Evolutionary conservation across 2,888 invertebrate species (phyloP), one percentile per base, ranked within the genome.

Genomic region (Meteorus cinctellus): DNA sequence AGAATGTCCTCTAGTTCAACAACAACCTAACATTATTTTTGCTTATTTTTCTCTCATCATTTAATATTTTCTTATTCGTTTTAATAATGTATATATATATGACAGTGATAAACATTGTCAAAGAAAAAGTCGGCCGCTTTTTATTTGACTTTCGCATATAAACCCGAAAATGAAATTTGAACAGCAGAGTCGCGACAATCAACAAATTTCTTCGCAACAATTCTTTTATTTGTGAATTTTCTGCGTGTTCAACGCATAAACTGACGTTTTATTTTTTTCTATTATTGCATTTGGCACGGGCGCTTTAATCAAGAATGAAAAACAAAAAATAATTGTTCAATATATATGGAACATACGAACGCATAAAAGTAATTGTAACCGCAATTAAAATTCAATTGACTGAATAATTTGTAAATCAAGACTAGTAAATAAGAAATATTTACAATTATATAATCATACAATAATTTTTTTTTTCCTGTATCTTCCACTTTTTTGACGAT

Each of bases 1-100:
- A 83, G 77, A 78, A n/a, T 84, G 82, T 83, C 80, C 79, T 82
- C 82, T 83, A 84, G 78, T 84, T 82, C 81, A 79, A 80, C 82
- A 85, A 85, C 82, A 82, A 81, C 80, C 81, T 84, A 83, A 83
- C 81, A 82, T 82, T 82, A 76, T 82, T 68, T 81, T 74, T 77
- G 75, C 70, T 34, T 78, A 51, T 65, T 71, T 81, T 77, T 66
- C 55, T 59, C 24, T 66, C 12, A 41, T 41, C 8, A 41, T 41
- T 55, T 34, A 62, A 27, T 77, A 16, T 67, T 63, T 63, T 41
- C 27, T 19, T 24, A 24, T 72, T 31, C 12, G 16, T 48, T 48
- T n/a, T 48, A 24, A 24, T 24, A 24, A 24, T 24, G 1, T 24
- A 24, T 24, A 24, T 45, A 10, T 45, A 45, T 45, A 45, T 14